Conservation (phyloP, 2,888 invertebrate genomes). For the Hemithea aestivaria region DNA sequence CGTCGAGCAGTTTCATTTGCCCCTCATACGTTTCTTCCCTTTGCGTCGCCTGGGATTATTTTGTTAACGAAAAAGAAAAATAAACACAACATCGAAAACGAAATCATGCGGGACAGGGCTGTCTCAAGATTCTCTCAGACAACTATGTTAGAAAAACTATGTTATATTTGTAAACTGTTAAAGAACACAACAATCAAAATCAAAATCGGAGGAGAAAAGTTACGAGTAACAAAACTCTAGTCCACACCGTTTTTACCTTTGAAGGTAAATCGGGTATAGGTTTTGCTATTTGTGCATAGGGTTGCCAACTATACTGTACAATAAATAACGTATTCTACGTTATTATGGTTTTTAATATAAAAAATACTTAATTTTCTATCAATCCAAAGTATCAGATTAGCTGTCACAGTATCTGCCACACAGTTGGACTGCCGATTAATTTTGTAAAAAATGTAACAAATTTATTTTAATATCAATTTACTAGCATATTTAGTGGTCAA, state of each 20-base stretch:
- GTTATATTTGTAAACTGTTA: constrained; percentile 22
- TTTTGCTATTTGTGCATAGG: too few relatives aligned
- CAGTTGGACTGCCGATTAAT: too few relatives aligned
- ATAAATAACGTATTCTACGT: too few relatives aligned
- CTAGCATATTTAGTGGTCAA: too few relatives aligned
- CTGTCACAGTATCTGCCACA: too few relatives aligned
- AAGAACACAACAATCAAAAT: constrained; percentile 34
- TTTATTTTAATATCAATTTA: too few relatives aligned
- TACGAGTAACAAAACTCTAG: constrained; percentile 47
- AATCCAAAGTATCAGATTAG: too few relatives aligned
- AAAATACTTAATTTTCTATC: too few relatives aligned
- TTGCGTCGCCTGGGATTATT: constrained; percentile 90
- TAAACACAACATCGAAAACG: constrained; percentile 53
- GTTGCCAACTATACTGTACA: too few relatives aligned
- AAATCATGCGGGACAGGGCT: constrained; percentile 53
- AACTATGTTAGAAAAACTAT: constrained; percentile 45
- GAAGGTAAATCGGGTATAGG: constrained; percentile 23
- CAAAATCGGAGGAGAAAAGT: constrained; percentile 47
- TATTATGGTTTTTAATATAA: too few relatives aligned
- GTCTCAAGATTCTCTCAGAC: constrained; percentile 24
- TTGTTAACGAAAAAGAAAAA: constrained; percentile 68
- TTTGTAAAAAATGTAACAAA: too few relatives aligned
- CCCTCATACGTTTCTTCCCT: constrained; percentile 96
- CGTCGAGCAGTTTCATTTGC: constrained; percentile 93
- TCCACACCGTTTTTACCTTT: constrained; percentile 50